Base-by-base conservation (phyloP, 2,888 invertebrate species). In the Drosophila rubida region DNA sequence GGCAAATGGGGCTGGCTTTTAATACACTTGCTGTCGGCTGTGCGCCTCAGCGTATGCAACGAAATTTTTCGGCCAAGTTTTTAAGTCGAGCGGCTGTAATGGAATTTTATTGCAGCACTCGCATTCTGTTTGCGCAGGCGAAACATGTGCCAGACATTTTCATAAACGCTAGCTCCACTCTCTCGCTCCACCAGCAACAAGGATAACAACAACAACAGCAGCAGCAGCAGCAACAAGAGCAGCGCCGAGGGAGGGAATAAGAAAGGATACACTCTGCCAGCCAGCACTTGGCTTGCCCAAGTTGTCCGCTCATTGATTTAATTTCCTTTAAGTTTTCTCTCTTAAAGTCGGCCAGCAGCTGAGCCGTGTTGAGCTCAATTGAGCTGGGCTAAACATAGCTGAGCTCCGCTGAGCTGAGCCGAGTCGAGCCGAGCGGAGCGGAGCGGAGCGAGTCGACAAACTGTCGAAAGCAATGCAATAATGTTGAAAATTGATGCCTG, bases 21-120 rank as follows among this genome's bases (percentile, higher is more conserved):
- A 82, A 82, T 87, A 87, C 82, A 82, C 84, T 82, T 77, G 69
- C 54, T 50, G 46, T 51, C 51, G 45, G 54, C 60, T 61, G 58
- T 60, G 54, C 53, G 59, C 48, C 66, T 45, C 30, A 25, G 59
- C 51, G 61, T 54, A 46, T 79, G 79, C 79, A 79, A 72, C 68
- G 39, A 44, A 64, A 60, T 75, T 81, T 84, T 83, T 77, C 50
- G 87, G 81, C 70, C 81, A 82, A 87, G 87, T 86, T 80, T 77
- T 81, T 60, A 80, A 80, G 81, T 80, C 81, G 70, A 71, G 74
- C 78, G 68, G 78, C 81, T 83, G 84, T 81, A 83, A 81, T 84
- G 85, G 87, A 87, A 87, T 87, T 87, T 83, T 83, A 83, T 83
- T 87, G 78, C 87, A 61, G 79, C 79, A 78, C 82, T 81, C 77